Conservation (phyloP, 1,140 invertebrate genomes). For the Nephila pilipes region DNA sequence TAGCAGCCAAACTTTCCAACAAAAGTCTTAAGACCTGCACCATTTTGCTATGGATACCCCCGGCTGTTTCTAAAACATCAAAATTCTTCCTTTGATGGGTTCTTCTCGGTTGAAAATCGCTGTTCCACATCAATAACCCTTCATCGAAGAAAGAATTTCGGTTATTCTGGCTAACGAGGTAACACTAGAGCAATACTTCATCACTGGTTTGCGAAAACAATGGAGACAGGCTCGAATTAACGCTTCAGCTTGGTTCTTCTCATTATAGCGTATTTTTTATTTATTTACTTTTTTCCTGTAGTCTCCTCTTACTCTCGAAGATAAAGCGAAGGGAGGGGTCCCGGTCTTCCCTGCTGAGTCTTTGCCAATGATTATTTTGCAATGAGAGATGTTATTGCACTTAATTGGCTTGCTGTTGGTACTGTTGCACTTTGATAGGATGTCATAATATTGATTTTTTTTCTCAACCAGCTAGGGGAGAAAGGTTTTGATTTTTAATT, state of each 20-base stretch:
- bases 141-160: slow-evolving; percentile 33
- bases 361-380: background rate
- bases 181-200: slow-evolving; percentile 55
- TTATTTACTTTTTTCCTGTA: background rate
- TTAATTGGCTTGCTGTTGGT: slow-evolving; percentile 6
- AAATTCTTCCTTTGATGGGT: slow-evolving; percentile 22
- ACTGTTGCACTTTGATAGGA: background rate
- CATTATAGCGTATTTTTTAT: slow-evolving; percentile 23
- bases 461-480: too few species aligned
- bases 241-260: slow-evolving; percentile 4
- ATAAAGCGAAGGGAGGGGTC: background rate
- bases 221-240: slow-evolving; percentile 27
- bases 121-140: slow-evolving; percentile 65
- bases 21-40: background rate
- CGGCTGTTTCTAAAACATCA: slow-evolving; percentile 40
- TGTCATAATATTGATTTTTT: slow-evolving; percentile 1
- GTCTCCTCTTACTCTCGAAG: background rate
- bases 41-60: slow-evolving; percentile 1
- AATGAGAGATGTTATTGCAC: background rate
- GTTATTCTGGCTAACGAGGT: slow-evolving; percentile 60
- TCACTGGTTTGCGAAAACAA: slow-evolving; percentile 55
- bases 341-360: background rate
- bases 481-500: background rate
- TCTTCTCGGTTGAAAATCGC: background rate
- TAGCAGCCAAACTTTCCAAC: background rate